Conservation (phyloP, 2,113 vertebrate species). For the Mionectes macconnelli region DNA sequence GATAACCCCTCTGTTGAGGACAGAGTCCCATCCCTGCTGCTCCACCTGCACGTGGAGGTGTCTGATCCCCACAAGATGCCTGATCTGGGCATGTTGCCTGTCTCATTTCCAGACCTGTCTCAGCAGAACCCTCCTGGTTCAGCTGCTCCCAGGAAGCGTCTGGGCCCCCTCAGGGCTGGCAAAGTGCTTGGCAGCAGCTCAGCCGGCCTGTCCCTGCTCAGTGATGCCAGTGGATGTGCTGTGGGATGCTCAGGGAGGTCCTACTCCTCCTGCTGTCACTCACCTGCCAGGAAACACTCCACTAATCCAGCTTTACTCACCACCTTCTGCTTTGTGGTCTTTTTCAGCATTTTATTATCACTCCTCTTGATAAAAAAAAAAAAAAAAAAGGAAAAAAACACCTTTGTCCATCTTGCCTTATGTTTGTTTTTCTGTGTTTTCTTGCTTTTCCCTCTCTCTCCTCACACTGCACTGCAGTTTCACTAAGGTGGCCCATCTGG, state of each 20-base stretch:
- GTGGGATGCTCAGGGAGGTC: background rate
- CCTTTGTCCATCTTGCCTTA: background rate
- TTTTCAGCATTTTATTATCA: background rate
- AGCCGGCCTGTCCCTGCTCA: fast-evolving
- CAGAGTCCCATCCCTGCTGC: background rate
- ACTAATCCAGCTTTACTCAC: background rate
- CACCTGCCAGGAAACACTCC: background rate
- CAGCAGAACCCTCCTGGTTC: background rate
- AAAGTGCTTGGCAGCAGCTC: background rate
- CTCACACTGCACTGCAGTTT: background rate
- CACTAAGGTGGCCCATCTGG: background rate
- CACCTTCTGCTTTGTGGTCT: background rate
- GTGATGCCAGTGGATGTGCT: fast-evolving
- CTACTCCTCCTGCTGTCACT: background rate
- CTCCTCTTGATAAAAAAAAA: background rate
- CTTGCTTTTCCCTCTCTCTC: background rate
- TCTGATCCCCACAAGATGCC: background rate
- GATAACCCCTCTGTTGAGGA: background rate
- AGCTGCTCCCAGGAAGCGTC: background rate
- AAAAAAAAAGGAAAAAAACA: background rate
- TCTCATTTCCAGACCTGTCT: background rate
- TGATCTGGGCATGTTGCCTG: background rate
- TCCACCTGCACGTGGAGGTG: background rate
- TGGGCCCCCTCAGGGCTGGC: background rate
- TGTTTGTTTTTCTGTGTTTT: background rate